A percentile compares a stretch with the other conserved stretches of the same genome.
These are phyloP conservation scores for Pararge aegeria DNA, from an alignment of 1,140 invertebrate species.

Conservation along the genomic window DNA sequence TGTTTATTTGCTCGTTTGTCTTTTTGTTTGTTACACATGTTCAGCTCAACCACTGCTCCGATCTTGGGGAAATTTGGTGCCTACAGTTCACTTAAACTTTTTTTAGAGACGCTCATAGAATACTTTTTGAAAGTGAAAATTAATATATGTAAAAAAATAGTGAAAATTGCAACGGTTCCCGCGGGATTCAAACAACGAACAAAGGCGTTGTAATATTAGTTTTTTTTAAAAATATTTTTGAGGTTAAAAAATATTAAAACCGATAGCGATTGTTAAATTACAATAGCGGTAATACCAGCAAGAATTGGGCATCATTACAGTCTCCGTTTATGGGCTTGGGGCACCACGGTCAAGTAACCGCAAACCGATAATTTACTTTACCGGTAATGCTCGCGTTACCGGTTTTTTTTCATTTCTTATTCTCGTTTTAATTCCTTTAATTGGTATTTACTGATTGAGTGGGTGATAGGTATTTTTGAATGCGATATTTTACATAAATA, in stretches of 20 bases:
- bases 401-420: constrained; percentile 37
- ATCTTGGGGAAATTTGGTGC: too few species aligned
- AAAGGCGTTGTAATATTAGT: too few species aligned
- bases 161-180: too few species aligned
- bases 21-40: too few species aligned
- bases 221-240: too few species aligned
- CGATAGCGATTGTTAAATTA: not conserved
- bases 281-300: constrained; percentile 28
- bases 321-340: constrained; percentile 41
- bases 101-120: too few species aligned
- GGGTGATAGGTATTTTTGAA: constrained; percentile 17
- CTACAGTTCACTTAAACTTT: too few species aligned
- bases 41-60: too few species aligned
- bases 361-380: constrained; percentile 56
- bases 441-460: constrained; percentile 41
- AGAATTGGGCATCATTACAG: constrained; percentile 56
- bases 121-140: too few species aligned
- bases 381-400: constrained; percentile 49
- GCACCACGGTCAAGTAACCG: constrained; percentile 29
- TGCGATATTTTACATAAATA: constrained; percentile 12
- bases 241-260: not conserved
- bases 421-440: constrained; percentile 35
- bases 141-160: too few species aligned
- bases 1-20: too few species aligned
- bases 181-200: too few species aligned